phyloP scores from a whole-genome alignment of 1,140 invertebrate genomes.

The Alviniconcha marisindica region DNA sequence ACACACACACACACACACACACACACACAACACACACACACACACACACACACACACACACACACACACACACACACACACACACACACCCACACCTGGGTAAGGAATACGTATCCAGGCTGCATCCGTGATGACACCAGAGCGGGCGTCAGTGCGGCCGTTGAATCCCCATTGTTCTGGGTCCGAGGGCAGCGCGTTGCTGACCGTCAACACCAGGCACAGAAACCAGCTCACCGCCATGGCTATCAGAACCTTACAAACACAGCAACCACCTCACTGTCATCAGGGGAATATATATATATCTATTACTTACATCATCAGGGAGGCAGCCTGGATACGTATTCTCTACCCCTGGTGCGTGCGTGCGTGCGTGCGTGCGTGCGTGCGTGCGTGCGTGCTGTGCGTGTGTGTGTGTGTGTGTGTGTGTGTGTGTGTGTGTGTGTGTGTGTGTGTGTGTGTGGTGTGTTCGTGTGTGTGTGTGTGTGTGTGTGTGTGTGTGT shows the following conservation, averaged over 20 bases:
- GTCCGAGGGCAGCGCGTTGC: constrained; percentile 80
- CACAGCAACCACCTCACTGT: too few relatives aligned
- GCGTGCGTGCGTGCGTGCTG: too few relatives aligned
- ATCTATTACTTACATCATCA: not conserved
- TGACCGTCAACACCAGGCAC: constrained; percentile 84
- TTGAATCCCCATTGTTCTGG: constrained; percentile 83
- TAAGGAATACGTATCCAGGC: constrained; percentile 91
- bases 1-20: too few relatives aligned
- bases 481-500: not conserved
- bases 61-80: not conserved
- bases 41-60: too few relatives aligned
- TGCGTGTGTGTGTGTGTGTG: too few relatives aligned
- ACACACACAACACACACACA: too few relatives aligned
- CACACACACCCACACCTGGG: constrained; percentile 80
- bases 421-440: too few relatives aligned
- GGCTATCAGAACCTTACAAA: constrained; percentile 84
- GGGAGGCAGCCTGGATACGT: not conserved
- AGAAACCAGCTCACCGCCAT: constrained; percentile 88
- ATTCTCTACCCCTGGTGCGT: not conserved
- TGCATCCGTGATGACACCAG: constrained; percentile 85
- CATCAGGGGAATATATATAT: too few relatives aligned
- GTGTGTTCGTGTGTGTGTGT: too few relatives aligned
- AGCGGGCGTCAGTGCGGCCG: constrained; percentile 87
- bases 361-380: constrained; percentile 10
- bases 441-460: too few relatives aligned